phyloP scores from a whole-genome alignment of 2,797 vertebrate species.

The Anguilla obscura region DNA sequence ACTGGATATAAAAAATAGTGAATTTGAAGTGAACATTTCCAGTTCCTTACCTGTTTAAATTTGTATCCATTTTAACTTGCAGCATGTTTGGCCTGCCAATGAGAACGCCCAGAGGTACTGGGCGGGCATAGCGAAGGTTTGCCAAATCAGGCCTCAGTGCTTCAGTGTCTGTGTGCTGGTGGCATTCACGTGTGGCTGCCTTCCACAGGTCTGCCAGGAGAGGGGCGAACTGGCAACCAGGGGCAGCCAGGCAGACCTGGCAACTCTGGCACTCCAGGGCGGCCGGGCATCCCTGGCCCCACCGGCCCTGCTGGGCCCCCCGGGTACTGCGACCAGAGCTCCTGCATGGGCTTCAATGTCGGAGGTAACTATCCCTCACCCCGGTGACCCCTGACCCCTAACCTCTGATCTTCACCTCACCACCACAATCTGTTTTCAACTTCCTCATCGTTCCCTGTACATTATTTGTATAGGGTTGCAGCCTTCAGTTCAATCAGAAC shows the following conservation, averaged over 20 bases:
- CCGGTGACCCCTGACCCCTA: not conserved
- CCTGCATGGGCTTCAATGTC: constrained; percentile 87
- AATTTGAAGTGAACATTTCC: not conserved
- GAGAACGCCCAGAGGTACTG: not conserved
- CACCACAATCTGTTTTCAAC: not conserved
- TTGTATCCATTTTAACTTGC: not conserved
- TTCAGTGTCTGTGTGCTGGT: not conserved
- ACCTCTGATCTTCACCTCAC: not conserved
- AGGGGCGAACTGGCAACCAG: constrained; percentile 84
- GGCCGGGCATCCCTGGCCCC: constrained; percentile 79
- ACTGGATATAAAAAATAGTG: not conserved
- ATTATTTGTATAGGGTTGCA: not conserved
- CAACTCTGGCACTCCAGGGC: constrained; percentile 81
- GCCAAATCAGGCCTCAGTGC: not conserved
- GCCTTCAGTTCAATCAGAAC: constrained; percentile 23
- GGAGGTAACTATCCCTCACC: constrained; percentile 74
- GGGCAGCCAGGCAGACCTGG: constrained; percentile 86
- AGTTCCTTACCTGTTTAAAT: not conserved
- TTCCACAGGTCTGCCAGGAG: constrained; percentile 81
- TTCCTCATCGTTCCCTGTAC: not conserved
- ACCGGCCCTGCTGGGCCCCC: constrained; percentile 84
- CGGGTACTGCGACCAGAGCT: constrained; percentile 92
- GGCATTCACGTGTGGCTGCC: not conserved
- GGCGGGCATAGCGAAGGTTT: not conserved
- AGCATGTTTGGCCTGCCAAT: not conserved